Conservation (phyloP, 2,888 invertebrate genomes). For the Microplitis deprimator region DNA sequence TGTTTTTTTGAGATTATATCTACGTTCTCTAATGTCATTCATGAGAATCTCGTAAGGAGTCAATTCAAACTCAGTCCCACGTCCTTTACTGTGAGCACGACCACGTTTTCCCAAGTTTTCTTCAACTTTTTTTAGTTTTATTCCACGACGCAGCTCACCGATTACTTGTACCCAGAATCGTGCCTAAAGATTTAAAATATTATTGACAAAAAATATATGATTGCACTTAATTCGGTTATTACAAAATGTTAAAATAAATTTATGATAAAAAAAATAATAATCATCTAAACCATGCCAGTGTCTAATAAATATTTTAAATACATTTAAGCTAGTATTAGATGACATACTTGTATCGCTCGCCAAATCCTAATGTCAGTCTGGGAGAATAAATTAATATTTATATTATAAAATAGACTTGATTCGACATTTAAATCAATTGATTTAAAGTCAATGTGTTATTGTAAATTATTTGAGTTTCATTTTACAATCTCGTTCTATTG, state of each 20-base stretch:
- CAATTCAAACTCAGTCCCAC: conserved; percentile 89
- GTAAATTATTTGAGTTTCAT: too few relatives aligned
- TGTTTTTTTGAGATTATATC: conserved; percentile 91
- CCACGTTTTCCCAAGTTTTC: conserved; percentile 60
- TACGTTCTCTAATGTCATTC: conserved; percentile 93
- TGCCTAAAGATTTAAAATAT: conserved; percentile 78
- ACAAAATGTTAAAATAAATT: conserved; percentile 11
- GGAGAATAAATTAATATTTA: conserved; percentile 35
- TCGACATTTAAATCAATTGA: background rate
- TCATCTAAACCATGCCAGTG: background rate
- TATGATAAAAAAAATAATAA: conserved; percentile 26
- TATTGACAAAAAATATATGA: background rate
- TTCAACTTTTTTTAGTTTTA: conserved; percentile 88
- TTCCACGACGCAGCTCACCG: conserved; percentile 90
- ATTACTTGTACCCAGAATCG: conserved; percentile 97
- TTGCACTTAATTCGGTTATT: background rate
- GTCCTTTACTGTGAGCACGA: conserved; percentile 71
- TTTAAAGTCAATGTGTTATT: too few relatives aligned
- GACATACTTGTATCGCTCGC: conserved; percentile 85
- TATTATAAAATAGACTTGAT: conserved; percentile 3
- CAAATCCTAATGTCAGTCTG: conserved; percentile 83
- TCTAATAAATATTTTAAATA: conserved; percentile 16
- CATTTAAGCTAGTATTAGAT: conserved; percentile 19
- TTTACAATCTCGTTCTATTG: too few relatives aligned
- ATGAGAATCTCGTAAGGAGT: conserved; percentile 97